These are phyloP conservation scores for Hemicentrotus pulcherrimus DNA, from an alignment of 35 echinoderm and acorn worm genomes.

Conservation along the genomic window DNA sequence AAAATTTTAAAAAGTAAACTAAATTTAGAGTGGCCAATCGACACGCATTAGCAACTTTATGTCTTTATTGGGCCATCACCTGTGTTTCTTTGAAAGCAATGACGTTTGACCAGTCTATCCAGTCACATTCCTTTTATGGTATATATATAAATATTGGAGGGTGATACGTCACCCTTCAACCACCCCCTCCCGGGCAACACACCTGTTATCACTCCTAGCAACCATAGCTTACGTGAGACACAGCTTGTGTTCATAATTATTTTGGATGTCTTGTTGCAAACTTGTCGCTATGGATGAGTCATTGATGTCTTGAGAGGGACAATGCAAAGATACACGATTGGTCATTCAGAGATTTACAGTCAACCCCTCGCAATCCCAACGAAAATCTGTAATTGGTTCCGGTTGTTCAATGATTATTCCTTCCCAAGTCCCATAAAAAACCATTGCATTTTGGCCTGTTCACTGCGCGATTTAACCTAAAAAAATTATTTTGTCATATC, in stretches of 20 bases:
- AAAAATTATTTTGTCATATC: no score
- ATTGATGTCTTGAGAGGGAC: not conserved
- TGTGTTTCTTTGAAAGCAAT: not conserved
- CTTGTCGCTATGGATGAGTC: conserved; percentile 7
- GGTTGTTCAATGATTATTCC: not conserved
- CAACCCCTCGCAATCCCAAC: not conserved
- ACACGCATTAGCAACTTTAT: not conserved
- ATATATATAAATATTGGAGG: not conserved
- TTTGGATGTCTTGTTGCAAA: not conserved
- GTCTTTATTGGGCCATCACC: not conserved
- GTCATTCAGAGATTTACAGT: no score
- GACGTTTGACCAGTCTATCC: not conserved
- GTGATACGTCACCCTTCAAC: not conserved
- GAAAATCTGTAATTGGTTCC: not conserved
- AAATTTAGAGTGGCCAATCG: no score
- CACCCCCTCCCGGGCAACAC: not conserved
- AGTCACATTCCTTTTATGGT: not conserved
- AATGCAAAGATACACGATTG: not conserved
- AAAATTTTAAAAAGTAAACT: no score
- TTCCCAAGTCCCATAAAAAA: not conserved
- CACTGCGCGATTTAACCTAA: no score
- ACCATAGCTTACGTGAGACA: not conserved
- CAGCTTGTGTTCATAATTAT: not conserved
- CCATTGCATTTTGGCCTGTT: no score
- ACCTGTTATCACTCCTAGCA: not conserved